phyloP scores from a whole-genome alignment of 2,888 invertebrate genomes.

The Dendrolimus pini region DNA sequence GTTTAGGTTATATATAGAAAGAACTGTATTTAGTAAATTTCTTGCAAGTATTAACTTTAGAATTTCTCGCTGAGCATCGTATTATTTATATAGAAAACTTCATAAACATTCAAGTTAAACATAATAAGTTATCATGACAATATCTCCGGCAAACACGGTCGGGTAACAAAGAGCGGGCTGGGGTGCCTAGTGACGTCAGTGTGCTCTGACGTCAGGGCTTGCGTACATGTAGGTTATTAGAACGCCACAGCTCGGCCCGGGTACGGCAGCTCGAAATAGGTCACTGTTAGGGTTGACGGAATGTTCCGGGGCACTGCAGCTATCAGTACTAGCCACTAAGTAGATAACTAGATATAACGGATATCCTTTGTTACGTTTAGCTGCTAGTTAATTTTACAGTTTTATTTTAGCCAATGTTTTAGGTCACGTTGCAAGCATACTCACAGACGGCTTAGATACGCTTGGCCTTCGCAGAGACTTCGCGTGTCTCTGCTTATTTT shows the following conservation, averaged over 20 bases:
- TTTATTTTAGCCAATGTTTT: background rate
- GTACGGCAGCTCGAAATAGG: slow-evolving; percentile 57
- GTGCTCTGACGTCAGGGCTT: slow-evolving; percentile 57
- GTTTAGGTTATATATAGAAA: background rate
- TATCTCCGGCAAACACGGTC: slow-evolving; percentile 24
- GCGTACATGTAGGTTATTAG: slow-evolving; percentile 70
- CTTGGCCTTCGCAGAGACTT: too few species aligned
- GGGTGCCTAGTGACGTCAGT: slow-evolving; percentile 51
- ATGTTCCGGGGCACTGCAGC: background rate
- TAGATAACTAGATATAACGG: background rate
- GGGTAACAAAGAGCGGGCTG: slow-evolving; percentile 42
- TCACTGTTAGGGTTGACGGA: slow-evolving; percentile 36
- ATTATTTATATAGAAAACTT: background rate
- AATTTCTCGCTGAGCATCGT: background rate
- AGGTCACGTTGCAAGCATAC: too few species aligned
- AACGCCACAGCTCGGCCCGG: slow-evolving; percentile 54
- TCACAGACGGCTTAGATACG: too few species aligned
- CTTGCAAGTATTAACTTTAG: background rate
- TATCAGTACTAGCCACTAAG: background rate
- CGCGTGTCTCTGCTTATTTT: too few species aligned
- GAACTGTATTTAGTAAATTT: background rate
- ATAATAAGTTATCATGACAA: slow-evolving; percentile 5
- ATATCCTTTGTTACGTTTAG: background rate
- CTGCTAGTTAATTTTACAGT: background rate
- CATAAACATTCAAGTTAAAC: slow-evolving; percentile 1